A percentile compares a stretch with the other conserved stretches of the same genome.
phyloP scores from a whole-genome alignment of 2,113 vertebrate species.

The Trogon surrucura region DNA sequence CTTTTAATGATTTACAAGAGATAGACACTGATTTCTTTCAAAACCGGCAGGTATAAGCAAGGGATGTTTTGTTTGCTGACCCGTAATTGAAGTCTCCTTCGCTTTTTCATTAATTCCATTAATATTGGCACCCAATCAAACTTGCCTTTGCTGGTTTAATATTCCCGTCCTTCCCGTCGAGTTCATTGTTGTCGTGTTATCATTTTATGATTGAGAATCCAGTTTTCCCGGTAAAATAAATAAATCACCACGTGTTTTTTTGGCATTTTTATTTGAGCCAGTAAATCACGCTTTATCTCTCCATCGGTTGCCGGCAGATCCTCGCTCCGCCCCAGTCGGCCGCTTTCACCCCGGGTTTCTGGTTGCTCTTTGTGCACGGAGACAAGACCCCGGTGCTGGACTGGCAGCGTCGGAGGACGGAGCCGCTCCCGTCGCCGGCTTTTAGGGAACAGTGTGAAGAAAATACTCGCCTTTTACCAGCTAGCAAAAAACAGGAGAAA shows the following conservation, averaged over 20 bases:
- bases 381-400: background rate
- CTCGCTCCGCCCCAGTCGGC: background rate
- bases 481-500: background rate
- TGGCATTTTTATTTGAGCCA: conserved; percentile 53
- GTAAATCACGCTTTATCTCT: conserved; percentile 28
- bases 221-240: conserved; percentile 33
- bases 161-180: background rate
- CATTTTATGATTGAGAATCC: conserved; percentile 26
- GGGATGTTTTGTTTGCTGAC: conserved; percentile 63
- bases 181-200: conserved; percentile 22
- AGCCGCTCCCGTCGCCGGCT: background rate
- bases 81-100: conserved; percentile 60
- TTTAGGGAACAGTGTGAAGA: background rate
- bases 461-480: background rate
- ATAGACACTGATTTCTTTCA: conserved; percentile 32
- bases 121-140: conserved; percentile 32
- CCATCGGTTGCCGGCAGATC: background rate
- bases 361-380: background rate
- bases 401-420: background rate
- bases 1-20: conserved; percentile 69
- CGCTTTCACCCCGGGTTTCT: background rate
- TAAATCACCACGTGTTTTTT: conserved; percentile 18
- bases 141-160: conserved; percentile 35
- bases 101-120: conserved; percentile 52
- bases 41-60: conserved; percentile 17